Conservation (phyloP, 2,888 invertebrate genomes). For the Hemaris fuciformis region DNA sequence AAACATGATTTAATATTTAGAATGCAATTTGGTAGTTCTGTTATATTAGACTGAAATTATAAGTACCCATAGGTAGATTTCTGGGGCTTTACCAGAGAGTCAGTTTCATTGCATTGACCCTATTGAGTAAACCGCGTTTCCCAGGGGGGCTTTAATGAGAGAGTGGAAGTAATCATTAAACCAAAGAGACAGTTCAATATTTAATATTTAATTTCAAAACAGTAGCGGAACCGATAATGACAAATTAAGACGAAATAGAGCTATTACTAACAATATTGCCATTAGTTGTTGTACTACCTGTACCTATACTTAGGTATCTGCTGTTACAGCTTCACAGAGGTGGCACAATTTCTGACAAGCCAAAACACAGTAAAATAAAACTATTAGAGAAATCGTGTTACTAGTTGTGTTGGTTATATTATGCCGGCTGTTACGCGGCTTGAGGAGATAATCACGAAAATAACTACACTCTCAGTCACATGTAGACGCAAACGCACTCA, state of each 20-base stretch:
- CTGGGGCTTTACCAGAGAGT: no score
- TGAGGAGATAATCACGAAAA: slow-evolving; percentile 69
- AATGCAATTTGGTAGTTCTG: no score
- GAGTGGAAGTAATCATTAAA: no score
- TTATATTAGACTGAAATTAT: no score
- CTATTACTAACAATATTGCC: not conserved
- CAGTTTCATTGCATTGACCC: no score
- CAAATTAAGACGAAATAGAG: not conserved
- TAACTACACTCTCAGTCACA: slow-evolving; percentile 56
- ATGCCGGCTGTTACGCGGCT: slow-evolving; percentile 43
- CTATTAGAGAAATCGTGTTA: slow-evolving; percentile 55
- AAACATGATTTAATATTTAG: no score
- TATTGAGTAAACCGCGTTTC: no score
- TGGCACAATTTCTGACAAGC: slow-evolving; percentile 4
- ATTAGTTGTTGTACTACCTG: not conserved
- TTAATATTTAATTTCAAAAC: no score
- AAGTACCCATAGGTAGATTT: no score
- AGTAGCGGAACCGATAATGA: no score
- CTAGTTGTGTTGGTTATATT: slow-evolving; percentile 49
- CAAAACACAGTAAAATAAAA: slow-evolving; percentile 40
- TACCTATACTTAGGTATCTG: not conserved
- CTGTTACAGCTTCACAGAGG: not conserved
- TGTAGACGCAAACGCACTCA: slow-evolving; percentile 59
- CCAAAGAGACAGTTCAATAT: no score
- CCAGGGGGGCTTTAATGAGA: no score